Evolutionary conservation across 2,113 vertebrate genomes (phyloP).

Genomic region (Grantiella picta): DNA sequence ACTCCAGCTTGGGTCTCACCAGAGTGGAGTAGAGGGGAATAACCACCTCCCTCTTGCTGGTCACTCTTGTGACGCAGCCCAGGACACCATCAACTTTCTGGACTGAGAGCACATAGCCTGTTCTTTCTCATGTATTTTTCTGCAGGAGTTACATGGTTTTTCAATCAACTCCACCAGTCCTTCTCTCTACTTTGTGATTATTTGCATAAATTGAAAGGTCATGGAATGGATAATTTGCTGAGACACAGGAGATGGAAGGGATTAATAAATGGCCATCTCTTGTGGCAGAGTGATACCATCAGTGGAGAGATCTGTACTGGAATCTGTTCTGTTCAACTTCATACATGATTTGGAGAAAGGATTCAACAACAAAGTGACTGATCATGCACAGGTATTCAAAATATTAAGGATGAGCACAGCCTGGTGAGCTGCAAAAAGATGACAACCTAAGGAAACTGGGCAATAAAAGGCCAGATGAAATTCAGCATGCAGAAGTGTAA

Average conservation of each 20-base stretch:
- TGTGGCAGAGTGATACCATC: not conserved
- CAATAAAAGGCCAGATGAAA: not conserved
- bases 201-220: not conserved
- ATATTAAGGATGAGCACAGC: not conserved
- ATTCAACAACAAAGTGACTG: not conserved
- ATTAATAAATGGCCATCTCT: not conserved
- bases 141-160: not conserved
- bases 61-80: not conserved
- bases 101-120: not conserved
- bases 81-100: not conserved
- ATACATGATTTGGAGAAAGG: not conserved
- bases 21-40: rapidly evolving
- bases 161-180: not conserved
- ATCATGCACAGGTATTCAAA: not conserved
- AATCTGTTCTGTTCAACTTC: not conserved
- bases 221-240: not conserved
- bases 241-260: not conserved
- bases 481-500: not conserved
- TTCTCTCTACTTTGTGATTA: not conserved
- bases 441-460: not conserved
- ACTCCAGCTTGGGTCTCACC: not conserved
- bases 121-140: not conserved
- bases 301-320: not conserved
- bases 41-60: not conserved
- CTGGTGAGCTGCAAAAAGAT: not conserved